Conservation (phyloP, 2,888 invertebrate species). For the Eupithecia subfuscata region DNA sequence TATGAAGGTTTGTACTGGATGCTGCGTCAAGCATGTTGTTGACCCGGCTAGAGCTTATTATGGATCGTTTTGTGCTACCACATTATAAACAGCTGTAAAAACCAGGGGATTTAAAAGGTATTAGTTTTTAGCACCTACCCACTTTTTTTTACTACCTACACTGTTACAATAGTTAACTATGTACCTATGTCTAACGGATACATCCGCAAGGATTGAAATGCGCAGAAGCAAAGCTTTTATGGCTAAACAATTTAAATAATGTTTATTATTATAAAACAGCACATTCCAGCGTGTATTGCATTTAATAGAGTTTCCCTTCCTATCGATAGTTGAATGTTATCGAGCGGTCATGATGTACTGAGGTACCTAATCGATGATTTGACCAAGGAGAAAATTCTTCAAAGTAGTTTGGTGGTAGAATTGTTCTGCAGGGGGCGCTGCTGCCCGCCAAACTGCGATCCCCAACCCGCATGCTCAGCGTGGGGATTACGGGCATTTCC, state of each 20-base stretch:
- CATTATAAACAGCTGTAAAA: conserved; percentile 1
- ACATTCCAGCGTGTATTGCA: conserved; percentile 6
- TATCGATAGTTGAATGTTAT: neutral
- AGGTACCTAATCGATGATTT: neutral
- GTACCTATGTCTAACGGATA: neutral
- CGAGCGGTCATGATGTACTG: neutral
- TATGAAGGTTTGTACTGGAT: conserved; percentile 35
- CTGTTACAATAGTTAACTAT: neutral
- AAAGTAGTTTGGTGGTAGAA: too few relatives aligned
- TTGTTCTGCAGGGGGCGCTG: too few relatives aligned
- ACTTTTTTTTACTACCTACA: neutral
- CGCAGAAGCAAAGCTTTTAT: conserved; percentile 6
- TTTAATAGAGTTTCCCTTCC: neutral
- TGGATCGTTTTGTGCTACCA: neutral
- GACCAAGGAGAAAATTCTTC: neutral
- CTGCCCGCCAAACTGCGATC: too few relatives aligned
- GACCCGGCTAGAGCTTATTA: conserved; percentile 21
- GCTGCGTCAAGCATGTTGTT: conserved; percentile 25
- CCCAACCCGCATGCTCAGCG: too few relatives aligned
- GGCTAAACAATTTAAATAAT: conserved; percentile 13
- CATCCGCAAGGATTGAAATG: conserved; percentile 3
- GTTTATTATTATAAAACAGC: conserved; percentile 14
- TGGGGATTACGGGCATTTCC: too few relatives aligned
- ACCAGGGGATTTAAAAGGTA: neutral
- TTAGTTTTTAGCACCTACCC: neutral